Evolutionary conservation across 2,888 invertebrate species (phyloP).

Genomic region (Pseudanteris insignis): DNA sequence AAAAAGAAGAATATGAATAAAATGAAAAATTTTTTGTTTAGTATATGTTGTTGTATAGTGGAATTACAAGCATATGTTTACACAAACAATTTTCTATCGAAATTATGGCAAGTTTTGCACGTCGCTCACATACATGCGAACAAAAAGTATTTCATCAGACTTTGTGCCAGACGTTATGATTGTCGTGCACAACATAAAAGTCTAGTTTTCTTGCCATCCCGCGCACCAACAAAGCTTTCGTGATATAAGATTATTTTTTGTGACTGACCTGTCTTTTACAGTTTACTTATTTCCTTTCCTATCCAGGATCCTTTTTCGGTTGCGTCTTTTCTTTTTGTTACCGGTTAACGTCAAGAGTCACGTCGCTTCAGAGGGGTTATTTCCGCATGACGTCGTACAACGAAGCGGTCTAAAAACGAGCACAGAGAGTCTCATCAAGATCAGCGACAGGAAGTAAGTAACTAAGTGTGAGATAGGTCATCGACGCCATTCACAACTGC

Average conservation of each 20-base stretch:
- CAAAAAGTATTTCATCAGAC: conserved; percentile 15
- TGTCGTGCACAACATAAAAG: conserved; percentile 13
- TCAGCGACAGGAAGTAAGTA: conserved; percentile 17
- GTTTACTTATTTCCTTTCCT: conserved; percentile 31
- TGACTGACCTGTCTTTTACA: conserved; percentile 34
- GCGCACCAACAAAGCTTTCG: conserved; percentile 8
- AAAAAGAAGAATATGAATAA: too few relatives aligned
- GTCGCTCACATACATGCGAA: background rate
- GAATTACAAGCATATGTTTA: conserved; percentile 2
- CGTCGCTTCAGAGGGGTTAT: conserved; percentile 59
- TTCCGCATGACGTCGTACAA: conserved; percentile 54
- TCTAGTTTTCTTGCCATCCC: conserved; percentile 1
- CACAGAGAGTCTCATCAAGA: conserved; percentile 20
- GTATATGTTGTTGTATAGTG: background rate
- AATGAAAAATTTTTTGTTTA: too few relatives aligned
- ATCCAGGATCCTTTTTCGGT: conserved; percentile 28
- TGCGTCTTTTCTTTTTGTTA: conserved; percentile 46
- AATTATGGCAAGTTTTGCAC: conserved; percentile 1
- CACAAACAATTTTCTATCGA: conserved; percentile 8
- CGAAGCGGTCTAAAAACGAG: conserved; percentile 38
- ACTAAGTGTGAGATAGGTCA: conserved; percentile 32
- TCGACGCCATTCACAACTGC: conserved; percentile 43
- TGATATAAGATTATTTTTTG: conserved; percentile 29
- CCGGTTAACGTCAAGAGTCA: conserved; percentile 61
- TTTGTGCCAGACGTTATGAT: conserved; percentile 19